A percentile compares a stretch with the other conserved stretches of the same genome.
Evolutionary conservation across 2,888 invertebrate species (phyloP).

Genomic region (Heliconius charithonia): DNA sequence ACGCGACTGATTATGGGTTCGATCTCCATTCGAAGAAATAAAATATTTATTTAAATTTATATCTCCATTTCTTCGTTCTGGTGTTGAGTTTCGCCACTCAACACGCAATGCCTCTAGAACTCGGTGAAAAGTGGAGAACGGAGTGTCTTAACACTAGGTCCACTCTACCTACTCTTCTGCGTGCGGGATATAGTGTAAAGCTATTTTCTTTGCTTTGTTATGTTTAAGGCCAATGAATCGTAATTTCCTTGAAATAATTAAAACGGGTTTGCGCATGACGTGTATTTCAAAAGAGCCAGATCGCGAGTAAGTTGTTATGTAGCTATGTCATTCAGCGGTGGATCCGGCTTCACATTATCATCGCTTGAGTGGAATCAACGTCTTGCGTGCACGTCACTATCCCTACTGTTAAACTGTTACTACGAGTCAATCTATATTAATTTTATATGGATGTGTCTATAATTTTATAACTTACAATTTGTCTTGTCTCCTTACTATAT

Average conservation of each 20-base stretch:
- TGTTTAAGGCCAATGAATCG: background rate
- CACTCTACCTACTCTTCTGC: no score
- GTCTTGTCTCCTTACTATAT: background rate
- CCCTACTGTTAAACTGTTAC: constrained; percentile 15
- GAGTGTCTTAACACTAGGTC: background rate
- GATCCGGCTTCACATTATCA: constrained; percentile 60
- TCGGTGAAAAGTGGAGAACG: background rate
- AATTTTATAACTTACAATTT: background rate
- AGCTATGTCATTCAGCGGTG: constrained; percentile 67
- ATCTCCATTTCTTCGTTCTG: no score
- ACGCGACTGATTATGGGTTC: no score
- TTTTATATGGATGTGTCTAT: background rate
- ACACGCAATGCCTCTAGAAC: background rate
- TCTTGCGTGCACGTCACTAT: constrained; percentile 21
- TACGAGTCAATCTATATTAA: constrained; percentile 27
- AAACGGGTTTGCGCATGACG: constrained; percentile 21
- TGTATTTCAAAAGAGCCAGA: constrained; percentile 32
- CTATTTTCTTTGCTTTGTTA: background rate
- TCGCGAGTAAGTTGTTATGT: constrained; percentile 64
- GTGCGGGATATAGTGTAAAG: no score
- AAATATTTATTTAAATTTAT: no score
- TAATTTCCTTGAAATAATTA: background rate
- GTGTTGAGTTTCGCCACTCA: no score
- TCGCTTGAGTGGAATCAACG: constrained; percentile 50
- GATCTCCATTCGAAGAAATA: no score